Evolutionary conservation across 2,113 vertebrate genomes (phyloP).

Genomic region (Bothrops jararaca): DNA sequence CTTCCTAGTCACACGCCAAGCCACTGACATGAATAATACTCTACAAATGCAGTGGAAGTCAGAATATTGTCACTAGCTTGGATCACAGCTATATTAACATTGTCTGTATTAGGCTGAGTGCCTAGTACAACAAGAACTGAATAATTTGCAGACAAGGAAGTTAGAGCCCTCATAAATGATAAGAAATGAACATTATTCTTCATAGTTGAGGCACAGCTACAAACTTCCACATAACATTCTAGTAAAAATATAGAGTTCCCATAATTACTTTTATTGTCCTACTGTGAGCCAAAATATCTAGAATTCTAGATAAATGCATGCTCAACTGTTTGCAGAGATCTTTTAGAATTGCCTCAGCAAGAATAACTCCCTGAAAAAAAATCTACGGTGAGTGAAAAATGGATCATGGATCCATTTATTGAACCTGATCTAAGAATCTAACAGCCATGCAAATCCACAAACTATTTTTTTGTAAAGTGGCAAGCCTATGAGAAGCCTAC

Average conservation of each 20-base stretch:
- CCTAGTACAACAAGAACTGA: constrained; percentile 5
- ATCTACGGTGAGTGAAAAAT: neutral
- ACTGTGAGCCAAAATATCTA: neutral
- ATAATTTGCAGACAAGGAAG: constrained; percentile 1
- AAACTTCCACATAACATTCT: neutral
- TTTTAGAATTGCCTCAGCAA: neutral
- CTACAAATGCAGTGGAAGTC: constrained; percentile 5
- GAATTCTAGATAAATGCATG: neutral
- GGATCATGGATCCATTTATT: neutral
- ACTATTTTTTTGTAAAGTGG: neutral
- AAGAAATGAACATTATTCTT: neutral
- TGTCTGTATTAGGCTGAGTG: constrained; percentile 3
- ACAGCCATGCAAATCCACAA: neutral
- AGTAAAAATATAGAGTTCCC: neutral
- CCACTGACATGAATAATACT: neutral
- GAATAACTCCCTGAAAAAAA: neutral
- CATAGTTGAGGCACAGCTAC: neutral
- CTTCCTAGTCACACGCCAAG: neutral
- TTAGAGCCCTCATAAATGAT: neutral
- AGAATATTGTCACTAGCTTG: constrained; percentile 10
- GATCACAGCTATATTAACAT: neutral
- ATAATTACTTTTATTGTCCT: neutral
- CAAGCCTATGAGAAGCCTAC: neutral
- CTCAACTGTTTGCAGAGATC: neutral
- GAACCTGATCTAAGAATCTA: neutral